A percentile compares a stretch with the other conserved stretches of the same genome.
Evolutionary conservation across 92 coral and sea anemone genomes (phyloP).

Genomic region (Desmophyllum pertusum): DNA sequence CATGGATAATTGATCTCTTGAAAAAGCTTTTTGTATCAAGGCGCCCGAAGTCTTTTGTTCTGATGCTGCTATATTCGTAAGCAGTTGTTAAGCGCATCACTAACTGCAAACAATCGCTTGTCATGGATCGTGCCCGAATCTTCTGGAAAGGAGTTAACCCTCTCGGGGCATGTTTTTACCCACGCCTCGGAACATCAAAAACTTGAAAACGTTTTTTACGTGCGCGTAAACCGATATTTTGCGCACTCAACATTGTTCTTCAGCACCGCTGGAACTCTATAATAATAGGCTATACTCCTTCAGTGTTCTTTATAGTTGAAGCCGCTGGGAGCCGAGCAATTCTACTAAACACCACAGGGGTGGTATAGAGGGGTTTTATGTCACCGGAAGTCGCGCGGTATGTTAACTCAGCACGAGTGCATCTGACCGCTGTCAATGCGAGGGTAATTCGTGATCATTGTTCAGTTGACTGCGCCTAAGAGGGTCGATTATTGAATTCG

Average conservation of each 20-base stretch:
- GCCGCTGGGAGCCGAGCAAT: conserved; percentile 1
- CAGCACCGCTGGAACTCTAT: conserved; percentile 1
- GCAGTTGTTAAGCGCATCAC: conserved; percentile 46
- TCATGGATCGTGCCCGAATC: conserved; percentile 7
- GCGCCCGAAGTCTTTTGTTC: conserved; percentile 24
- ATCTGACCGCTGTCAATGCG: conserved; percentile 39
- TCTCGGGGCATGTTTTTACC: background rate
- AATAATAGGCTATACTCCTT: no score
- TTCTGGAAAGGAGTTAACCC: background rate
- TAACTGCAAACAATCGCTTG: conserved; percentile 36
- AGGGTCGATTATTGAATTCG: conserved; percentile 22
- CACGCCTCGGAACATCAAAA: background rate
- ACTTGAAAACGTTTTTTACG: background rate
- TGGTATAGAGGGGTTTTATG: conserved; percentile 41
- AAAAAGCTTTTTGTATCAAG: conserved; percentile 35
- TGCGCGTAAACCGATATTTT: background rate
- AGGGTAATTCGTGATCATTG: conserved; percentile 48
- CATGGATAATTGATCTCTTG: conserved; percentile 42
- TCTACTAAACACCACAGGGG: conserved; percentile 44
- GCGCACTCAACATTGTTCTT: background rate
- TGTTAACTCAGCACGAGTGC: conserved; percentile 34
- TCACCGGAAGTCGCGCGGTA: conserved; percentile 39
- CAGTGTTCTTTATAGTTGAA: background rate
- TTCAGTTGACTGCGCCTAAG: conserved; percentile 37
- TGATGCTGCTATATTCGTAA: conserved; percentile 31